A percentile compares a stretch with the other conserved stretches of the same genome.
Evolutionary conservation across 2,888 invertebrate species (phyloP).

Genomic region (Aspidapion aeneum): DNA sequence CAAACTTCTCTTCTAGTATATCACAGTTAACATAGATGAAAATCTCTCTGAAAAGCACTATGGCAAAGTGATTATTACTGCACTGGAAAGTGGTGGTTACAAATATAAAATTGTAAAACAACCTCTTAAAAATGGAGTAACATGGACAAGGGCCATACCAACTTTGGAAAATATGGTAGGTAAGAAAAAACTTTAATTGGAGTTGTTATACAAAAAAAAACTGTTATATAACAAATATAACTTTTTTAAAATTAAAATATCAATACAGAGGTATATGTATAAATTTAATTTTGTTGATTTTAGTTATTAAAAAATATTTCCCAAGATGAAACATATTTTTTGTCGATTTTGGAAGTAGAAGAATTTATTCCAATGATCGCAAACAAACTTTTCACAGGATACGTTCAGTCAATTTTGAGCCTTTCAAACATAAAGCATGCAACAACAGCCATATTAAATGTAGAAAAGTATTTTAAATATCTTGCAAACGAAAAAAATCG

Average conservation of each 20-base stretch:
- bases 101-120: conserved; percentile 38
- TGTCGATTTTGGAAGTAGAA: conserved; percentile 46
- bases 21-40: conserved; percentile 39
- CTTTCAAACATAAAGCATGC: conserved; percentile 38
- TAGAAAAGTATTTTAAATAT: conserved; percentile 42
- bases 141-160: conserved; percentile 45
- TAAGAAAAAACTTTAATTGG: neutral
- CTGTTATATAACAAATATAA: neutral
- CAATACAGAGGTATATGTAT: neutral
- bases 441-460: conserved; percentile 45
- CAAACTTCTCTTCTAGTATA: conserved; percentile 33
- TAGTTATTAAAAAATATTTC: conserved; percentile 26
- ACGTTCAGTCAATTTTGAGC: conserved; percentile 39
- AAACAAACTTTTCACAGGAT: conserved; percentile 37
- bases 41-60: conserved; percentile 33
- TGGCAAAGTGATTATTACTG: conserved; percentile 35
- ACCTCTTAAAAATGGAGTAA: conserved; percentile 43
- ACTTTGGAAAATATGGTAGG: conserved; percentile 28
- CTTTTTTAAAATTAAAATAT: conserved; percentile 1
- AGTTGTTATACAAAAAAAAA: neutral
- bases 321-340: conserved; percentile 39
- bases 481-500: conserved; percentile 30
- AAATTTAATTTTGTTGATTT: conserved; percentile 9
- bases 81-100: conserved; percentile 37
- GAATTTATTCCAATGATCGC: conserved; percentile 43